Evolutionary conservation across 2,888 invertebrate genomes (phyloP), one percentile per base, ranked within the genome.

Genomic region (Eustalomyia histrio): DNA sequence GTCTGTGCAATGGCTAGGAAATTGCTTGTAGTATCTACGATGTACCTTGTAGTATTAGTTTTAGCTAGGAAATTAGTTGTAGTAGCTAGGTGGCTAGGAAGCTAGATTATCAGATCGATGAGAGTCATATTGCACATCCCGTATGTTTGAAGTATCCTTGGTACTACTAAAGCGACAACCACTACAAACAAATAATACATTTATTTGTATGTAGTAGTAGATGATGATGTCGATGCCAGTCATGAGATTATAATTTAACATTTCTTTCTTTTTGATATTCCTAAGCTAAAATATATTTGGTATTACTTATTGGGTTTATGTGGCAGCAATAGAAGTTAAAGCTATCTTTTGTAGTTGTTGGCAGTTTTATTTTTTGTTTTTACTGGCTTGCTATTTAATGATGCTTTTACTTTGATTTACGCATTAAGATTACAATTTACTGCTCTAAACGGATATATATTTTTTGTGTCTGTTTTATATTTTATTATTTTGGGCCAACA

Each of bases 161-260:
- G 29, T 55, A n/a, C 55, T 39, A 29, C 29, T 24, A 24, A 4
- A 24, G 29, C 29, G 7, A 21, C n/a, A n/a, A 55, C 55, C 21
- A 55, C 55, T n/a, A 24, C 29, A 21, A 21, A 53, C 2, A 18
- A 21, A 29, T 6, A 24, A 18, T 24, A 55, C n/a, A 14, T 55
- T 58, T 33, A 16, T 16, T 52, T 9, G 52, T 52, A 17, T 7
- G 55, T 47, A 55, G 61, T 57, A 67, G 63, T 52, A n/a, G 72
- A 52, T 80, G 73, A 60, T 69, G 80, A 68, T 76, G 71, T 57
- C 61, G 75, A 76, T 76, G 80, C 76, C 80, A 80, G 76, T 74
- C 64, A 68, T 29, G 43, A 76, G 80, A 76, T 76, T 74, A 74
- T 50, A 80, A 60, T 65, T 65, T 76, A 16, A 21, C 52, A 57